Evolutionary conservation across 2,888 invertebrate genomes (phyloP), one percentile per base, ranked within the genome.

Genomic region (Euproctis similis): DNA sequence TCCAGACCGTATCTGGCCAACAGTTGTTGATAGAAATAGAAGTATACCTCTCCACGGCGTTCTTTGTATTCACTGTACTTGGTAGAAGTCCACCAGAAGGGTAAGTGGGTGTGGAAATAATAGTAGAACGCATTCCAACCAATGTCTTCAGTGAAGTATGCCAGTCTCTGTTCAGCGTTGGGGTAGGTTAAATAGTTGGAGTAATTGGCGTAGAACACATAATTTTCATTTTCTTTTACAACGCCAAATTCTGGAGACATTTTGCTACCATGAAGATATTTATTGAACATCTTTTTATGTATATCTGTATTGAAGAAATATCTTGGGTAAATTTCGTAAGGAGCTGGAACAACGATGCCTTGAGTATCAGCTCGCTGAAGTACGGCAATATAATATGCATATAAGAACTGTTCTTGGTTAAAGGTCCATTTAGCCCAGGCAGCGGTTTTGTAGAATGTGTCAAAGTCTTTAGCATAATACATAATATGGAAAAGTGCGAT

Each of bases 71-170:
- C 28, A 40, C 70, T 72, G 34, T 78, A 82, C 28, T 86, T 72
- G 12, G 86, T 70, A 29, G 86, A 84, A 26, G 84, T 76, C 59
- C 89, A 70, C 87, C 89, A 89, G 84, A 88, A 89, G 20, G 91
- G 89, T 53, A 84, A 85, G 33, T 87, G 84, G 35, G 84, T 58
- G 53, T 90, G 87, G 74, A 88, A 86, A 66, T 86, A 88, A 67
- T 86, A 88, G 75, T 91, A 91, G 70, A 84, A 90, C 1, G 86
- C 57, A 67, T 90, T 91, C 53, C 89, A 71, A 35, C 89, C 90
- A 44, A 91, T 76, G 53, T 92, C 92, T 57, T 92, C 90, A 14
- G 88, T 89, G 69, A 90, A 90, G 70, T 92, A 92, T 17, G 87
- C 78, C 32, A 92, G 46, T 34, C 80, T 86, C 50, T 86, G 82